Conservation (phyloP, 2,888 invertebrate genomes). For the Hyalella azteca region DNA sequence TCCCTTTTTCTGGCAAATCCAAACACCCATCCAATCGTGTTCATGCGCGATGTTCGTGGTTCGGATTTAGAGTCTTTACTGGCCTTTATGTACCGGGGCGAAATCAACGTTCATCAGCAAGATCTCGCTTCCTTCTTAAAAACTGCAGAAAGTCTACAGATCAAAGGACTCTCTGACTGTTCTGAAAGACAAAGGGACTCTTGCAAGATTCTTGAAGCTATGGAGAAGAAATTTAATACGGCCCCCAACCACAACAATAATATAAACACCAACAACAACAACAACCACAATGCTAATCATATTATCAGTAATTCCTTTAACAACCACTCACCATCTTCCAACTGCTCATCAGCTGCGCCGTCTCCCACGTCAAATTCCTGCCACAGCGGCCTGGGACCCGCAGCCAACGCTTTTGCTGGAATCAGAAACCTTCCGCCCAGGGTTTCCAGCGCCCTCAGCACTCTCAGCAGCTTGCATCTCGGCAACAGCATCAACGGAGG, state of each 20-base stretch:
- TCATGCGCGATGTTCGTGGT: slow-evolving; percentile 60
- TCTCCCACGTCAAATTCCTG: neutral
- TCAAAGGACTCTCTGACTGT: slow-evolving; percentile 60
- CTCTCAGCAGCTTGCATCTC: slow-evolving; percentile 22
- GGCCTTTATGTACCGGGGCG: slow-evolving; percentile 61
- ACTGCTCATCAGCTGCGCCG: neutral
- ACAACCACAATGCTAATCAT: neutral
- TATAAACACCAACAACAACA: slow-evolving; percentile 34
- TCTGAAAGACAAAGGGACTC: slow-evolving; percentile 56
- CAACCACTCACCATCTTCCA: slow-evolving; percentile 37
- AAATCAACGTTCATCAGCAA: slow-evolving; percentile 60
- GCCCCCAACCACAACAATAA: neutral
- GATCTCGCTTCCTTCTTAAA: slow-evolving; percentile 60
- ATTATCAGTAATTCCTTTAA: slow-evolving; percentile 10
- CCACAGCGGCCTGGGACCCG: neutral
- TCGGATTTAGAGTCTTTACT: slow-evolving; percentile 60
- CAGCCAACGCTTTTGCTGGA: neutral
- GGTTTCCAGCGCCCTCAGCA: slow-evolving; percentile 32
- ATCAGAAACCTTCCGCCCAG: slow-evolving; percentile 31
- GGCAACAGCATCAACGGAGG: neutral
- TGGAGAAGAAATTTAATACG: slow-evolving; percentile 54
- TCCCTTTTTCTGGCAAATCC: slow-evolving; percentile 59
- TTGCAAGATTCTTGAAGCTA: slow-evolving; percentile 57
- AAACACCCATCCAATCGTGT: slow-evolving; percentile 60
- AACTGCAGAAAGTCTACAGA: slow-evolving; percentile 60